Conservation (phyloP, 2,888 invertebrate genomes). For the Drosophila atripex region DNA sequence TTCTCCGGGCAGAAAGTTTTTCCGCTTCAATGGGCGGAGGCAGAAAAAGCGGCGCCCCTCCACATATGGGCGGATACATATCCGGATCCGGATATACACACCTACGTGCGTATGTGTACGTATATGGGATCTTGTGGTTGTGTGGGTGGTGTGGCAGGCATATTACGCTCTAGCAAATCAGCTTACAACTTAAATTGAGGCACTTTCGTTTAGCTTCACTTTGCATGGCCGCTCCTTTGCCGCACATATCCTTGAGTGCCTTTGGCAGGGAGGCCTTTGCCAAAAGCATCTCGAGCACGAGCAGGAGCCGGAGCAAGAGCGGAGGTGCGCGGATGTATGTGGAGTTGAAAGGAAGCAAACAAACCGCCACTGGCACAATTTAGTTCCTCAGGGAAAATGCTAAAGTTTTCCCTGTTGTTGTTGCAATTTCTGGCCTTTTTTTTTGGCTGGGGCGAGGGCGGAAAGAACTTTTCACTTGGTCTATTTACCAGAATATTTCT, state of each 20-base stretch:
- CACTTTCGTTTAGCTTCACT: slow-evolving; percentile 79
- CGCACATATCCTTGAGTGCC: slow-evolving; percentile 63
- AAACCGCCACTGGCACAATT: slow-evolving; percentile 76
- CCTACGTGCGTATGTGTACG: neutral
- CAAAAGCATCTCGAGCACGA: slow-evolving; percentile 17
- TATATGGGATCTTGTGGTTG: slow-evolving; percentile 8
- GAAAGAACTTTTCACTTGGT: slow-evolving; percentile 66
- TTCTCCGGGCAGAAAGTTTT: slow-evolving; percentile 68
- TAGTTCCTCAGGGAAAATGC: slow-evolving; percentile 73
- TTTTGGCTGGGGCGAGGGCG: neutral
- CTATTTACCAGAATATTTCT: slow-evolving; percentile 64
- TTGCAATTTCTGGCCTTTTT: slow-evolving; percentile 7
- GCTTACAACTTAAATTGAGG: slow-evolving; percentile 80
- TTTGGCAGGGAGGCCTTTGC: slow-evolving; percentile 44
- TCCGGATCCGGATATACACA: slow-evolving; percentile 10
- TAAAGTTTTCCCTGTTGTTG: slow-evolving; percentile 54
- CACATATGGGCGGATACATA: slow-evolving; percentile 33
- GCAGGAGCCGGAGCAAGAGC: neutral
- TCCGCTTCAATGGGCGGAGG: slow-evolving; percentile 65
- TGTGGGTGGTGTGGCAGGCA: slow-evolving; percentile 35
- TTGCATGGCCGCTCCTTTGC: slow-evolving; percentile 62
- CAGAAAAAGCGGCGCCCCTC: slow-evolving; percentile 19
- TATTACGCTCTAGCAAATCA: slow-evolving; percentile 69
- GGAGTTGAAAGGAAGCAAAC: slow-evolving; percentile 47
- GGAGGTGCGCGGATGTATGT: neutral